Evolutionary conservation across 2,888 invertebrate genomes (phyloP).

Genomic region (Microctonus aethiopoides): DNA sequence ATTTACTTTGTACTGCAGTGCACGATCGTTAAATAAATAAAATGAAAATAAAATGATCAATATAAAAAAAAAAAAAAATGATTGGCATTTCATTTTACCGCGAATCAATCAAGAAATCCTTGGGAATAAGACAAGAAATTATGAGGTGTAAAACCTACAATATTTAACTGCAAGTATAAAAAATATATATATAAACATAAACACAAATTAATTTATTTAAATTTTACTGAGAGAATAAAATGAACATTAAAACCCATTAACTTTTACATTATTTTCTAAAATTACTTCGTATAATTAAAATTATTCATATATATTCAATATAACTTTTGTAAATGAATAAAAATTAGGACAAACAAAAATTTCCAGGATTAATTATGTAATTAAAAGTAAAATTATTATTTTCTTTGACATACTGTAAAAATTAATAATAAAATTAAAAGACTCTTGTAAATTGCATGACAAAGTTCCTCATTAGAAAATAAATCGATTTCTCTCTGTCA

Average conservation of each 20-base stretch:
- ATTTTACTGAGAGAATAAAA: not conserved
- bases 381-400: too few relatives aligned
- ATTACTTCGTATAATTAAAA: not conserved
- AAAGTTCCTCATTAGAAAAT: not conserved
- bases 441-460: not conserved
- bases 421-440: not conserved
- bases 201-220: too few relatives aligned
- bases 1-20: too few relatives aligned
- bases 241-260: not conserved
- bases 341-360: too few relatives aligned
- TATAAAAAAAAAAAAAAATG: too few relatives aligned
- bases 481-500: not conserved
- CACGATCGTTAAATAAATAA: too few relatives aligned
- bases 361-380: too few relatives aligned
- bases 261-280: not conserved
- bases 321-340: not conserved
- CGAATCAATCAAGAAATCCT: conserved; percentile 40
- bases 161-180: too few relatives aligned
- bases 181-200: too few relatives aligned
- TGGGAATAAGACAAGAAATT: not conserved
- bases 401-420: not conserved
- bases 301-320: not conserved
- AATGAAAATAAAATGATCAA: too few relatives aligned
- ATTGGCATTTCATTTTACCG: conserved; percentile 9
- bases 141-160: too few relatives aligned